Conservation (phyloP, 2,888 invertebrate species). For the Lissonota sp. region DNA sequence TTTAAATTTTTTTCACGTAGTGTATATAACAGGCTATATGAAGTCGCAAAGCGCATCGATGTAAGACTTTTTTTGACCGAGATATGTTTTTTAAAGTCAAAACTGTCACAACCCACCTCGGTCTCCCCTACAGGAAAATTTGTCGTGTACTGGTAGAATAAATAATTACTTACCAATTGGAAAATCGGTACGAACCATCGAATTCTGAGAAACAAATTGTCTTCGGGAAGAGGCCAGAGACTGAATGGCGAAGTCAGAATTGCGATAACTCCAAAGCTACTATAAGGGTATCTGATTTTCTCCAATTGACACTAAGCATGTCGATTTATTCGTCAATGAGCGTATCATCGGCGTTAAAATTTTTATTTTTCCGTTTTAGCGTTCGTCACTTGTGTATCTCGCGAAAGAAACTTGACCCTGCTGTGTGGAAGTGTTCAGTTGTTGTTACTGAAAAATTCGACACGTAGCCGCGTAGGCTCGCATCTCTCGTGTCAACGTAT, state of each 20-base stretch:
- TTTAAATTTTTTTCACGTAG: too few relatives aligned
- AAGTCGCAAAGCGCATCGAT: too few relatives aligned
- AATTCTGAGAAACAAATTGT: constrained; percentile 46
- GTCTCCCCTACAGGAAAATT: too few relatives aligned
- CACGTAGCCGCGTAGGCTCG: neutral
- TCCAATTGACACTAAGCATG: constrained; percentile 22
- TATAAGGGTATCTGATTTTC: neutral
- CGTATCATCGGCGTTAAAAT: neutral
- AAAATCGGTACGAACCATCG: constrained; percentile 40
- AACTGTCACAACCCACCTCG: too few relatives aligned
- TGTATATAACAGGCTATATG: too few relatives aligned
- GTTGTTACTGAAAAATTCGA: neutral
- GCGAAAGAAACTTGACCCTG: neutral
- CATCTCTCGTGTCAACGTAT: neutral
- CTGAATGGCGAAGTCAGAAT: constrained; percentile 55
- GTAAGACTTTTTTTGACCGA: too few relatives aligned
- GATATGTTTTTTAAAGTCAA: too few relatives aligned
- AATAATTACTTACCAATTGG: too few relatives aligned
- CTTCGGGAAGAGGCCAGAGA: constrained; percentile 61
- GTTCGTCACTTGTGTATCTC: neutral
- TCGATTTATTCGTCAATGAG: neutral
- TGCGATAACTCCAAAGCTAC: constrained; percentile 9
- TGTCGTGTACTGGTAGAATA: too few relatives aligned
- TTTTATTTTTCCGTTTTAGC: neutral
- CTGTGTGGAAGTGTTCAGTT: neutral